phyloP scores from a whole-genome alignment of 2,113 vertebrate species.

The Ceyx melanurus region DNA sequence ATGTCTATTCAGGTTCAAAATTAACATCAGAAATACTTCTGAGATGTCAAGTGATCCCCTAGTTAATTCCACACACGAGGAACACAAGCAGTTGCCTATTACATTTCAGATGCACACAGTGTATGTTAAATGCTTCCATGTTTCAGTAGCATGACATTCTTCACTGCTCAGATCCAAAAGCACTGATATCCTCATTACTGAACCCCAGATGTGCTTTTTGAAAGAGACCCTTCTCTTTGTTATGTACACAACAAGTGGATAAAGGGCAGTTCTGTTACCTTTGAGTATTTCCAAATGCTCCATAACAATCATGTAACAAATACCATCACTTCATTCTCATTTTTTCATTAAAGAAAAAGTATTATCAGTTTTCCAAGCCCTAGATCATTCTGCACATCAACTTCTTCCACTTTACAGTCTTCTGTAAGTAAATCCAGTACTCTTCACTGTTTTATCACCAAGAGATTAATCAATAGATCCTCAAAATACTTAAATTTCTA shows the following conservation, averaged over 20 bases:
- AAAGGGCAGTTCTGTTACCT: neutral
- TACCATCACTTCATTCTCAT: neutral
- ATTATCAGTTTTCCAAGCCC: neutral
- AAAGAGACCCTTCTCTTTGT: neutral
- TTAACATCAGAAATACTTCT: neutral
- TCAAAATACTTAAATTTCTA: neutral
- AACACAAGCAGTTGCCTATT: neutral
- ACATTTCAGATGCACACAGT: neutral
- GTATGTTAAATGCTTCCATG: neutral
- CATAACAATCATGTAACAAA: neutral
- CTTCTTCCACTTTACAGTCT: neutral
- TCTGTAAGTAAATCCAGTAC: neutral
- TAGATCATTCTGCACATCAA: neutral
- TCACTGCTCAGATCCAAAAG: neutral
- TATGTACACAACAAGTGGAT: accelerated
- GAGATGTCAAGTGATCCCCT: neutral
- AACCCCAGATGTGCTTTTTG: neutral
- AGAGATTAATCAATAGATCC: neutral
- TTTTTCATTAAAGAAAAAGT: neutral
- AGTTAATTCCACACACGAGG: neutral
- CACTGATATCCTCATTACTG: neutral
- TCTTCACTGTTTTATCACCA: neutral
- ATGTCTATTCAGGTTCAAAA: neutral
- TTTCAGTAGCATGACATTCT: neutral
- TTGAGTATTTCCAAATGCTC: neutral